phyloP scores from a whole-genome alignment of 1,140 invertebrate genomes.

The Drosophila ananassae region DNA sequence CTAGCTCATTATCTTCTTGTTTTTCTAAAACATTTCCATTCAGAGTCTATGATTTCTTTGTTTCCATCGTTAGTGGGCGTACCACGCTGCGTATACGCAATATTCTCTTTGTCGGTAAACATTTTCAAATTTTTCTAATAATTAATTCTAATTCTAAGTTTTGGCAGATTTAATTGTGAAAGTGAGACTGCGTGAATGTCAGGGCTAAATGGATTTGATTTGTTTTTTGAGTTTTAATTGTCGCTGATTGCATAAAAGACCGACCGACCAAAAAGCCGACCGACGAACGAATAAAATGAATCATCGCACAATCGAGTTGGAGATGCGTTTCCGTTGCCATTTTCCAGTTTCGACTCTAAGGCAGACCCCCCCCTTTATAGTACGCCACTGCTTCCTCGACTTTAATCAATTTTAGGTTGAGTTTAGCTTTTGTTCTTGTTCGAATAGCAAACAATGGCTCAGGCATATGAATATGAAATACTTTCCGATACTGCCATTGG shows the following conservation, averaged over 20 bases:
- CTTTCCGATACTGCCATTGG: neutral
- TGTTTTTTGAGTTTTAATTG: constrained; percentile 75
- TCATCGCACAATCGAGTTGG: constrained; percentile 17
- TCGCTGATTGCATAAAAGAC: constrained; percentile 64
- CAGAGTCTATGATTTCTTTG: constrained; percentile 23
- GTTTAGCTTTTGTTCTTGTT: constrained; percentile 35
- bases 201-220: constrained; percentile 24
- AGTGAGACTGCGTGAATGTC: neutral
- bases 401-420: constrained; percentile 44
- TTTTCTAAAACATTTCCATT: neutral
- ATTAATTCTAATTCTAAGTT: neutral
- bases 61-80: constrained; percentile 13
- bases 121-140: neutral
- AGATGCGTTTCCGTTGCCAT: constrained; percentile 33
- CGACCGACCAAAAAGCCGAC: constrained; percentile 16
- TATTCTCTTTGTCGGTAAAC: constrained; percentile 30
- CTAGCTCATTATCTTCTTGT: neutral
- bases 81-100: constrained; percentile 40
- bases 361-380: neutral
- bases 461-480: neutral
- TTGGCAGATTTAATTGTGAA: no score
- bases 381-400: constrained; percentile 14
- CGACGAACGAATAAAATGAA: constrained; percentile 18
- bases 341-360: neutral
- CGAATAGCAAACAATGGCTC: neutral